These are phyloP conservation scores for Syndactyla subalaris DNA, from an alignment of 2,797 vertebrate species.

Conservation along the genomic window DNA sequence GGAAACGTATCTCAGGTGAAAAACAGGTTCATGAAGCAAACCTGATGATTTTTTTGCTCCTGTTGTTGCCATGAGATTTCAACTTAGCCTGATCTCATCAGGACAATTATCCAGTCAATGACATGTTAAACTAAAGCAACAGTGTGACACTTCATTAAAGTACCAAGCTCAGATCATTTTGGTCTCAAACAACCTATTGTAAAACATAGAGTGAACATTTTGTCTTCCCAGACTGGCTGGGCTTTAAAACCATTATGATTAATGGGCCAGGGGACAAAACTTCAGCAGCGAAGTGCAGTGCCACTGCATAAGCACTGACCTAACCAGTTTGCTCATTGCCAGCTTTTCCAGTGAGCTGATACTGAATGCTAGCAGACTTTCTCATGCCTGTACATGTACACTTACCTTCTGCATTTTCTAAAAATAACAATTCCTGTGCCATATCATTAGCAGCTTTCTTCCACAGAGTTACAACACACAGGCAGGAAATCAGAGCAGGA, in stretches of 20 bases:
- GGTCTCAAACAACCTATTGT: not conserved
- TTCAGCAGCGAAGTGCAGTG: not conserved
- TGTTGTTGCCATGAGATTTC: fast-evolving
- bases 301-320: not conserved
- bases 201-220: not conserved
- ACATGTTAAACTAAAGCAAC: not conserved
- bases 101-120: not conserved
- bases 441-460: not conserved
- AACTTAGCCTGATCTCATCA: not conserved
- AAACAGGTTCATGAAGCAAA: not conserved
- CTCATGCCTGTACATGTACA: not conserved
- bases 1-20: not conserved
- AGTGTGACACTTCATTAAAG: not conserved
- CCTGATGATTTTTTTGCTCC: not conserved
- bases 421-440: not conserved
- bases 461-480: not conserved
- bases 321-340: not conserved
- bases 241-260: not conserved
- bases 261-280: not conserved
- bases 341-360: not conserved
- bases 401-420: not conserved
- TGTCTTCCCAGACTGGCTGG: not conserved
- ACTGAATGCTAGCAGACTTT: not conserved
- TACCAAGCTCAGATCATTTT: not conserved
- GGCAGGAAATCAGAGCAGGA: not conserved